Evolutionary conservation across 2,113 vertebrate genomes (phyloP), one percentile per base, ranked within the genome.

Genomic region (Podarcis raffonei): DNA sequence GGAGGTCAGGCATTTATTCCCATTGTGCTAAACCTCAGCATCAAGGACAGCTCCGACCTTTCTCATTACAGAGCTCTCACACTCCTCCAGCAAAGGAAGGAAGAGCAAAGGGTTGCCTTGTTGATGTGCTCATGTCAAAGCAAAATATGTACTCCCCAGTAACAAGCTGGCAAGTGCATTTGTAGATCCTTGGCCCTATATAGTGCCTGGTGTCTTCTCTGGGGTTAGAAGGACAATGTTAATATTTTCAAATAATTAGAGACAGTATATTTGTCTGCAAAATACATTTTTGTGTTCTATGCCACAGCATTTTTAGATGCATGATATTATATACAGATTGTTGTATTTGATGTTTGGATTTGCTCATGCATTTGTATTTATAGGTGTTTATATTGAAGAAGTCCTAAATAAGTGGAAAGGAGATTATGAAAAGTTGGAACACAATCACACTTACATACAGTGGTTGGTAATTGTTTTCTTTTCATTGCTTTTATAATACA

Each of bases 391-490:
- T 92, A 98, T 99, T 89, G 98, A 99, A 97, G 99, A 99, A 96
- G 99, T 99, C 94, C 97, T 99, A 89, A 98, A 97, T 81, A 98
- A 98, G 91, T 99, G 99, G 99, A 98, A 98, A 96, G 98, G 98
- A 85, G 98, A 99, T 96, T 99, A 99, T 91, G 99, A 99, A 92
- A 98, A 98, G 92, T 97, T 99, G 96, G 99, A 99, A 94, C 98
- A 99, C 97, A 99, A 98, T 93, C 99, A 99, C 95, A 99, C 98
- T 81, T 99, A 99, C 84, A 99, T 99, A 94, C 99, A 99, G 88
- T 99, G 99, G 99, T 99, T 94, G 97, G 98, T 97, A 81, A 75
- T 23, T 83, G 71, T 83, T 95, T 92, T 84, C 35, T 92, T 81
- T 86, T 68, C 94, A 2, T 57, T 92, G 94, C 77, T 86, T 81